Evolutionary conservation across 2,888 invertebrate genomes (phyloP), one percentile per base, ranked within the genome.

Genomic region (Petrolisthes manimaculis): DNA sequence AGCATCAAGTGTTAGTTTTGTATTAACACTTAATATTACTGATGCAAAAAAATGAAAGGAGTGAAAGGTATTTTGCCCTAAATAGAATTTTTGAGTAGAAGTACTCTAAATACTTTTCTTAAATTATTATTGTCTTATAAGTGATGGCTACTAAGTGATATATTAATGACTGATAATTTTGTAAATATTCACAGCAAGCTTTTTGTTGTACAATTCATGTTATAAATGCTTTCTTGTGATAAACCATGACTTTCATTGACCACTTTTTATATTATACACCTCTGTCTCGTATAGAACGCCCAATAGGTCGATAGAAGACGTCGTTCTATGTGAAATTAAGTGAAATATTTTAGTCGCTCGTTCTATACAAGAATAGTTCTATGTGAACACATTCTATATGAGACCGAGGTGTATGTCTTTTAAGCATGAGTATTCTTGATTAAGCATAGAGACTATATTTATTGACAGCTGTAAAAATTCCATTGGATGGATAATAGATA

Each of bases 131-230:
- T 56, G 37, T 37, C 6, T 55, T 12, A 24, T 80, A 80, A n/a
- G 80, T 80, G 61, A 80, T 56, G 61, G 61, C 80, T 80, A 56
- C 80, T 56, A 80, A 80, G 84, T 84, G 84, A 84, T 84, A 84
- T 84, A n/a, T 77, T 61, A 80, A 55, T 56, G 75, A 77, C 56
- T 56, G 55, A 84, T 61, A 21, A 84, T 56, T 37, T 6, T 84
- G 84, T 84, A 84, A 21, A 84, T 84, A 84, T 71, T 77, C 24
- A 84, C 77, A 53, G 75, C 75, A 75, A 84, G 75, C 55, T 51
- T 53, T 84, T 77, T 84, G 84, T 84, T 84, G 84, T 84, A 84
- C 84, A 84, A 77, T 84, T 84, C 61, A 84, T 77, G 84, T 84
- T 84, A 84, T 84, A 84, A 84, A 74, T 77, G 84, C 84, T 77